Conservation (phyloP, 2,113 vertebrate species). For the Panurus biarmicus region DNA sequence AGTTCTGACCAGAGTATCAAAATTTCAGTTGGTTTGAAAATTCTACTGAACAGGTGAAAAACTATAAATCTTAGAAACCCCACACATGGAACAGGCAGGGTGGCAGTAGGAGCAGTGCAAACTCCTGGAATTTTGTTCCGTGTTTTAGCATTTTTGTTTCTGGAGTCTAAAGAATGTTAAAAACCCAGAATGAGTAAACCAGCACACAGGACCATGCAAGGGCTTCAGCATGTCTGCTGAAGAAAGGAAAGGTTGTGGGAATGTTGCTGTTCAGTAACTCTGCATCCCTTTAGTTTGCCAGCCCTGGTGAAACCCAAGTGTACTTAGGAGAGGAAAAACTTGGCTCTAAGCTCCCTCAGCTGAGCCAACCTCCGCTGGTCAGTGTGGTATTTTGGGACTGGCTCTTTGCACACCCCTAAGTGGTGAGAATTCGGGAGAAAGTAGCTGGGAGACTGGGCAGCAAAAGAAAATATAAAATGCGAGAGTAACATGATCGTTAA, state of each 20-base stretch:
- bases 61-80: not conserved
- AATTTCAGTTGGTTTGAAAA: not conserved
- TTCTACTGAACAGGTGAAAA: conserved; percentile 28
- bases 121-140: not conserved
- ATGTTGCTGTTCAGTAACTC: not conserved
- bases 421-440: conserved; percentile 71
- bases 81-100: not conserved
- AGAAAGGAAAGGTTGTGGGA: not conserved
- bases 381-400: conserved; percentile 55
- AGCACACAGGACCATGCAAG: not conserved
- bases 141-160: not conserved
- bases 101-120: not conserved
- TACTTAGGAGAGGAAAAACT: conserved; percentile 76
- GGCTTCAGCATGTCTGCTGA: not conserved
- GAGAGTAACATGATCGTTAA: conserved; percentile 69
- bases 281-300: not conserved
- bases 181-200: not conserved
- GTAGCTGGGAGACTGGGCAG: conserved; percentile 75
- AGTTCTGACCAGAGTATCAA: conserved; percentile 56
- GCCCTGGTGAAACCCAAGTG: not conserved
- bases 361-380: conserved; percentile 70
- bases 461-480: conserved; percentile 70
- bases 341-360: conserved; percentile 74
- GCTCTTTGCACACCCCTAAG: conserved; percentile 83
- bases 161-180: not conserved